Evolutionary conservation across 2,113 vertebrate genomes (phyloP), one percentile per base, ranked within the genome.

Genomic region (Emberiza fucata): DNA sequence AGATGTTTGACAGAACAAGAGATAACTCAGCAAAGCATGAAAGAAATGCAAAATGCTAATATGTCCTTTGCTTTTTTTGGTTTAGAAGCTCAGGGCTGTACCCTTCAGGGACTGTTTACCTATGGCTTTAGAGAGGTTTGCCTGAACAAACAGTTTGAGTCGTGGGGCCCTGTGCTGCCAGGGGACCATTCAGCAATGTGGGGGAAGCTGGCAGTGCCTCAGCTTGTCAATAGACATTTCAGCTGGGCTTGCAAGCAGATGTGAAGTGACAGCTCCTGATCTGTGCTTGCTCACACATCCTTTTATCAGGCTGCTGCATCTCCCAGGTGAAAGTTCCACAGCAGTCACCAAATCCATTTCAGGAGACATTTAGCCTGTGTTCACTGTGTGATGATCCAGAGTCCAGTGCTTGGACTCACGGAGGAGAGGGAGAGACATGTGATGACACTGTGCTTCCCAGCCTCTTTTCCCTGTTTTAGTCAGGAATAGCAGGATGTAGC

Each of bases 11-110:
- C 64, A 80, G 76, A 88, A 96, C 51, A 90, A 93, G 89, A 80
- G 63, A 91, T 66, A 95, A 95, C 92, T 91, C 87, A 82, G 84
- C 78, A 95, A 95, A 92, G 81, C 90, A 68, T 73, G 79, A 95
- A 88, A 93, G 79, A 93, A 95, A 93, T 77, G 51, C 64, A 86
- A 83, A 93, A 95, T 71, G 35, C 76, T 91, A 80, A 68, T 51
- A 54, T 8, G 56, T 90, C 71, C 70, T 88, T 88, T 84, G 44
- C 88, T 83, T 92, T 79, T 78, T 61, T 69, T 25, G 8, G 39
- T 86, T 82, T 71, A 48, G 66, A 90, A 92, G 68, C 65, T 86
- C 45, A 60, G 68, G 2, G 0, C 69, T 81, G 64, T 48, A 53
- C 72, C 90, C 90, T 86, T 86, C 80, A 69, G 88, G 86, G 82